phyloP scores from a whole-genome alignment of 2,888 invertebrate species.

The Tanaodytes sp. region DNA sequence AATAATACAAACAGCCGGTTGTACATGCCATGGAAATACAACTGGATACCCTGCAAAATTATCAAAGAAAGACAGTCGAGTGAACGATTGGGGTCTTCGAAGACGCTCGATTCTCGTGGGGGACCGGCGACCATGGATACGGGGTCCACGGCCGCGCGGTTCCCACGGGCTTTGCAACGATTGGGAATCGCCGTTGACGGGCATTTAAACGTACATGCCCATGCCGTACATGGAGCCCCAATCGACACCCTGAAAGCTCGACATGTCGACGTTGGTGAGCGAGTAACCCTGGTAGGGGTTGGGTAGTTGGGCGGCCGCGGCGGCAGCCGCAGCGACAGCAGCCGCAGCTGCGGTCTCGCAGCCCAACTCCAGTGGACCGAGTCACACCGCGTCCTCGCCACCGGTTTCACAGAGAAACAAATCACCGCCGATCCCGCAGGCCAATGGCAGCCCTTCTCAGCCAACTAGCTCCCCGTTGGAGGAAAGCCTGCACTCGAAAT shows the following conservation, averaged over 20 bases:
- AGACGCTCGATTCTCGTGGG: conserved; percentile 22
- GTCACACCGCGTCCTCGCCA: conserved; percentile 67
- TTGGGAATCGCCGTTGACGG: no score
- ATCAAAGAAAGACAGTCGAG: conserved; percentile 10
- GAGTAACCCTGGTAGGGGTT: conserved; percentile 85
- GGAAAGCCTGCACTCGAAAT: conserved; percentile 96
- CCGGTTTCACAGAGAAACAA: conserved; percentile 77
- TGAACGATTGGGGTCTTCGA: conserved; percentile 33
- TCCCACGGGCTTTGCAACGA: no score
- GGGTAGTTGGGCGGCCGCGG: conserved; percentile 79
- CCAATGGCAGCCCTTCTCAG: conserved; percentile 73
- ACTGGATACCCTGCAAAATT: conserved; percentile 6
- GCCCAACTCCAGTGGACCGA: conserved; percentile 67
- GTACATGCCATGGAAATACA: background rate
- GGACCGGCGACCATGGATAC: background rate
- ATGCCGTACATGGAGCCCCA: conserved; percentile 94
- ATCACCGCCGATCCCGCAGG: conserved; percentile 73
- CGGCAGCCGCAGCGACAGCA: conserved; percentile 75
- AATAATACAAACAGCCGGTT: no score
- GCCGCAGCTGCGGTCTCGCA: conserved; percentile 71
- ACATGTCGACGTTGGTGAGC: conserved; percentile 92
- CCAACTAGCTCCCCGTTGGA: conserved; percentile 76
- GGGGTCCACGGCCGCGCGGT: no score
- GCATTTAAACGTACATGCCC: conserved; percentile 88
- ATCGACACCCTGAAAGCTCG: conserved; percentile 92